Conservation (phyloP, 2,888 invertebrate genomes). For the Baccha elongata region DNA sequence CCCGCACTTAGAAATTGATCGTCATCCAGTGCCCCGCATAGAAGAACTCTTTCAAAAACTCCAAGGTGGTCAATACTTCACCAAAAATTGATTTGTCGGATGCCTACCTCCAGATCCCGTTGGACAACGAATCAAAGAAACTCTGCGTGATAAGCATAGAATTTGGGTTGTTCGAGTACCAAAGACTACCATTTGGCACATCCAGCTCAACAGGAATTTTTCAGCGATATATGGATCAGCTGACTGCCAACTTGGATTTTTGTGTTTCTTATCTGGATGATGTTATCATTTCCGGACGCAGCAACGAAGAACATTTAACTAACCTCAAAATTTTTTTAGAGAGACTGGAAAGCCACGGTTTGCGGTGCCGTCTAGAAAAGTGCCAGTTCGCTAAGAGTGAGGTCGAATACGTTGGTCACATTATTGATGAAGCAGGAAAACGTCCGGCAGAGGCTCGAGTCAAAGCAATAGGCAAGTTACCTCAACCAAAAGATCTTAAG, state of each 20-base stretch:
- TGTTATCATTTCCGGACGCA: slow-evolving; percentile 9
- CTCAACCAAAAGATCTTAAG: slow-evolving; percentile 38
- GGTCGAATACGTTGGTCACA: slow-evolving; percentile 27
- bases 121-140: background rate
- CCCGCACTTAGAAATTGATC: background rate
- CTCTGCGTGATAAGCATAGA: slow-evolving; percentile 1
- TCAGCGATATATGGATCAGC: background rate
- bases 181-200: slow-evolving; percentile 16
- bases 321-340: slow-evolving; percentile 10
- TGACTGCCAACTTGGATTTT: background rate
- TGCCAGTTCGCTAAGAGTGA: slow-evolving; percentile 40
- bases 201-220: slow-evolving; percentile 6
- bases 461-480: slow-evolving; percentile 11
- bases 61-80: too few relatives aligned
- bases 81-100: slow-evolving; percentile 17
- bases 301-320: background rate
- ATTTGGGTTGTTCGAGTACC: slow-evolving; percentile 15
- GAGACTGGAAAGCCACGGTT: slow-evolving; percentile 45
- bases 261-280: too few relatives aligned
- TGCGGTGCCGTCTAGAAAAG: slow-evolving; percentile 53
- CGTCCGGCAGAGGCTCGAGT: slow-evolving; percentile 22
- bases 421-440: slow-evolving; percentile 1
- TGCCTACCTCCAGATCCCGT: slow-evolving; percentile 13
- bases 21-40: background rate
- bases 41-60: too few relatives aligned